phyloP scores from a whole-genome alignment of 2,888 invertebrate species.

The Empis stercorea region DNA sequence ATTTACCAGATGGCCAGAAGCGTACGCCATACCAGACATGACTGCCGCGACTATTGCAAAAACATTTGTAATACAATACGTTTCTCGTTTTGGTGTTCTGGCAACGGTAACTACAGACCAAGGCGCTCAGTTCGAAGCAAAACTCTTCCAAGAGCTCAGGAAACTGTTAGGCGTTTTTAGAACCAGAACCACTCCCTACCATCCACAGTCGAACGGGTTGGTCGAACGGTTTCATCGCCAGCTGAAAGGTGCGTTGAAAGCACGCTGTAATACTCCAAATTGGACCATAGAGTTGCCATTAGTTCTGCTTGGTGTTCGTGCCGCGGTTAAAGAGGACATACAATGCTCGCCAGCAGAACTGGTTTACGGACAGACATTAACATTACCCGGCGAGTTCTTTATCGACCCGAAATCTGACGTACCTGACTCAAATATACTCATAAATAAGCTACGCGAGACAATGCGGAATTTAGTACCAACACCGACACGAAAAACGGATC shows the following conservation, averaged over 20 bases:
- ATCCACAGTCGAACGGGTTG: constrained; percentile 5
- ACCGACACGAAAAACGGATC: neutral
- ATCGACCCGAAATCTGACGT: too few relatives aligned
- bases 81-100: constrained; percentile 11
- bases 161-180: neutral
- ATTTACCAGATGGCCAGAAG: constrained; percentile 16
- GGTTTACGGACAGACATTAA: neutral
- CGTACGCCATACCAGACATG: constrained; percentile 15
- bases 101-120: constrained; percentile 11
- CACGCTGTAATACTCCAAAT: neutral
- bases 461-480: neutral
- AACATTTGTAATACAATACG: constrained; percentile 6
- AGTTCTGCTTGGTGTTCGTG: constrained; percentile 7
- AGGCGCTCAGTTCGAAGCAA: constrained; percentile 8
- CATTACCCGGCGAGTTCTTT: neutral
- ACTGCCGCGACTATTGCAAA: constrained; percentile 11
- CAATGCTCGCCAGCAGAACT: constrained; percentile 6
- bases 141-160: constrained; percentile 1
- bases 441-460: neutral
- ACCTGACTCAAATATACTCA: neutral
- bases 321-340: constrained; percentile 6
- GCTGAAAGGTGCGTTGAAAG: constrained; percentile 3
- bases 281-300: constrained; percentile 8
- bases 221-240: constrained; percentile 7
- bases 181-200: constrained; percentile 3